These are phyloP conservation scores for Mohoua ochrocephala DNA, from an alignment of 2,113 vertebrate genomes.

Conservation along the genomic window DNA sequence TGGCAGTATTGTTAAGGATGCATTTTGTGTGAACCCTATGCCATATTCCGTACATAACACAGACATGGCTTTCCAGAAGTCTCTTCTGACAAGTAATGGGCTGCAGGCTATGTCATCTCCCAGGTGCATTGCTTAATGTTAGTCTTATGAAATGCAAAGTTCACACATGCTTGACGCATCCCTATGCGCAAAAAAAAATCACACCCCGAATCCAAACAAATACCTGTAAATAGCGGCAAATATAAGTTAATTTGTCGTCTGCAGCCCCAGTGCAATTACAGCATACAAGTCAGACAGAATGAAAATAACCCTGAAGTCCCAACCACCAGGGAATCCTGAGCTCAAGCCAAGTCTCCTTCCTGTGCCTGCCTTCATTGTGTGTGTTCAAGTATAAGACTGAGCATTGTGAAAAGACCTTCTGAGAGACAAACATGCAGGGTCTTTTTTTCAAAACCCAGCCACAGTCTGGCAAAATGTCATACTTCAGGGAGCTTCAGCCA, in stretches of 20 bases:
- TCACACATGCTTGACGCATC: slow-evolving; percentile 2
- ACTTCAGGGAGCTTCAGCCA: background rate
- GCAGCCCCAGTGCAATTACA: background rate
- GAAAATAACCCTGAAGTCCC: background rate
- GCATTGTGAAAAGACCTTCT: slow-evolving; percentile 31
- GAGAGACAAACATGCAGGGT: background rate
- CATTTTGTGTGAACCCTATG: slow-evolving; percentile 1
- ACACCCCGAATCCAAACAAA: slow-evolving; percentile 2
- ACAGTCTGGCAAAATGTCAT: slow-evolving; percentile 16
- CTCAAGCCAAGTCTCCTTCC: slow-evolving; percentile 18
- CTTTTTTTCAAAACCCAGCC: background rate
- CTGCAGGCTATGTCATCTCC: slow-evolving; percentile 22
- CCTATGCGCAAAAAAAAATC: background rate
- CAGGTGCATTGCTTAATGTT: slow-evolving; percentile 31
- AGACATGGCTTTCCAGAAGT: background rate
- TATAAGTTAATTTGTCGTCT: slow-evolving; percentile 18
- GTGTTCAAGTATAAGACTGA: background rate
- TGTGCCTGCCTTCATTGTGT: background rate
- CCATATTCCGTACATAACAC: background rate
- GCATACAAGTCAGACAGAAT: background rate
- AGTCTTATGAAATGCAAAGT: slow-evolving; percentile 6
- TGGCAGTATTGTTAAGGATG: slow-evolving; percentile 1
- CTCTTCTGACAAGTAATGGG: background rate
- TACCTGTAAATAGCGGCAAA: background rate
- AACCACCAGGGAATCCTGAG: background rate